Percentiles rank a stretch among this genome's conserved stretches.
Evolutionary conservation across 2,113 vertebrate species (phyloP).

Genomic region (Uropsilus gracilis): DNA sequence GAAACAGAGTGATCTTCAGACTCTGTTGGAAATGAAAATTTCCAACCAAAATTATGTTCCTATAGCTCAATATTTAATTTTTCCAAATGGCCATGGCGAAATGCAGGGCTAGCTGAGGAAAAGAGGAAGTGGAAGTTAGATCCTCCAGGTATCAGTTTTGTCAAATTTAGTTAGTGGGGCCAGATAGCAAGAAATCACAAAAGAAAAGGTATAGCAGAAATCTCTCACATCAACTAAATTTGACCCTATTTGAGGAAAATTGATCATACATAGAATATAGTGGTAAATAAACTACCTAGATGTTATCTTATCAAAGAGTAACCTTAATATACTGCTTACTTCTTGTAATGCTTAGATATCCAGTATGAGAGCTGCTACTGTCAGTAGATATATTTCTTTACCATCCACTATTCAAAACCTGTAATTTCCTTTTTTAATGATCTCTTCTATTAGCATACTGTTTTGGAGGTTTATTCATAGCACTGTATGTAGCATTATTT

Average conservation of each 20-base stretch:
- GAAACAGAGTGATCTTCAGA: neutral
- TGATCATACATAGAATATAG: fast-evolving
- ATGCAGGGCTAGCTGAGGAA: neutral
- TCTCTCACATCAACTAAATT: neutral
- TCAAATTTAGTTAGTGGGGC: neutral
- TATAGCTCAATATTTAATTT: neutral
- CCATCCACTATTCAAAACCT: neutral
- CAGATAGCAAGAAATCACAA: neutral
- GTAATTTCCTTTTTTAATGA: neutral
- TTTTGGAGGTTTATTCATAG: neutral
- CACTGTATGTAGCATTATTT: neutral
- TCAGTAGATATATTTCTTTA: neutral
- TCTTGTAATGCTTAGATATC: neutral
- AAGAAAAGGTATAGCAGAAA: neutral
- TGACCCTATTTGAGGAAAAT: neutral
- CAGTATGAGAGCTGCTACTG: neutral
- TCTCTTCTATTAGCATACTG: neutral
- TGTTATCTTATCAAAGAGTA: neutral
- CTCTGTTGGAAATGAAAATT: neutral
- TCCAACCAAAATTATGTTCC: neutral
- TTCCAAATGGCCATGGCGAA: neutral
- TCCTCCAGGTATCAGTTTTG: neutral
- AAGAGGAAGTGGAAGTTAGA: neutral
- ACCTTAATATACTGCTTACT: neutral
- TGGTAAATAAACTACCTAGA: neutral